A percentile compares a stretch with the other conserved stretches of the same genome.
These are phyloP conservation scores for Darevskia nairensis DNA, from an alignment of 2,797 vertebrate species.

Conservation along the genomic window DNA sequence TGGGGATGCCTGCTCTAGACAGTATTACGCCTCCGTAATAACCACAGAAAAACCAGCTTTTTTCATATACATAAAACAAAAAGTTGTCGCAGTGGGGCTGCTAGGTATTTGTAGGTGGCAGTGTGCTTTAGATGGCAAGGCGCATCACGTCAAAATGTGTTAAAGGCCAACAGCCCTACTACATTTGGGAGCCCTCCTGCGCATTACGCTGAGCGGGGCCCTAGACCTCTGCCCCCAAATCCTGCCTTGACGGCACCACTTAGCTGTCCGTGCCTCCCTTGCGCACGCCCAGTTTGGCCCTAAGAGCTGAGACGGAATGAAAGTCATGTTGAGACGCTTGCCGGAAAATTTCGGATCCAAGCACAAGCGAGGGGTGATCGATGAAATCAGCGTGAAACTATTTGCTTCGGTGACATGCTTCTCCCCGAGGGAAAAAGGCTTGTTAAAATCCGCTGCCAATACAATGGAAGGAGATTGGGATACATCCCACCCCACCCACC, in stretches of 20 bases:
- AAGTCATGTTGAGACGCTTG: not conserved
- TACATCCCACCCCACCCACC: not conserved
- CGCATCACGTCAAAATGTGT: not conserved
- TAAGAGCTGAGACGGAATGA: not conserved
- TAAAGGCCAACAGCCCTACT: not conserved
- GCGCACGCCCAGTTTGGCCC: not conserved
- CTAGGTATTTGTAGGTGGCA: not conserved
- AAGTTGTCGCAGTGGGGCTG: not conserved
- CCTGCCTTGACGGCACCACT: not conserved
- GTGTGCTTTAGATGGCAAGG: not conserved
- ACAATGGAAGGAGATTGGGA: conserved; percentile 4
- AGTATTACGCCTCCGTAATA: too few species aligned
- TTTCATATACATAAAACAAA: not conserved
- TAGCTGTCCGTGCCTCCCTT: not conserved
- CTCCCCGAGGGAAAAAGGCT: not conserved
- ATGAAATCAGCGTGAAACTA: conserved; percentile 10
- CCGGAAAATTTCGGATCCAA: not conserved
- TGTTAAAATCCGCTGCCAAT: conserved; percentile 1
- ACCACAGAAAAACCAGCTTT: too few species aligned
- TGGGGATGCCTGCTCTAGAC: too few species aligned
- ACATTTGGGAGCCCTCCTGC: not conserved
- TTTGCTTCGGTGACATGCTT: not conserved
- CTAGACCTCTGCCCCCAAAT: not conserved
- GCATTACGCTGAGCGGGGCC: not conserved
- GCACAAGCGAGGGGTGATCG: not conserved